Conservation (phyloP, 92 coral and sea anemone genomes). For the Siderastrea radians region DNA sequence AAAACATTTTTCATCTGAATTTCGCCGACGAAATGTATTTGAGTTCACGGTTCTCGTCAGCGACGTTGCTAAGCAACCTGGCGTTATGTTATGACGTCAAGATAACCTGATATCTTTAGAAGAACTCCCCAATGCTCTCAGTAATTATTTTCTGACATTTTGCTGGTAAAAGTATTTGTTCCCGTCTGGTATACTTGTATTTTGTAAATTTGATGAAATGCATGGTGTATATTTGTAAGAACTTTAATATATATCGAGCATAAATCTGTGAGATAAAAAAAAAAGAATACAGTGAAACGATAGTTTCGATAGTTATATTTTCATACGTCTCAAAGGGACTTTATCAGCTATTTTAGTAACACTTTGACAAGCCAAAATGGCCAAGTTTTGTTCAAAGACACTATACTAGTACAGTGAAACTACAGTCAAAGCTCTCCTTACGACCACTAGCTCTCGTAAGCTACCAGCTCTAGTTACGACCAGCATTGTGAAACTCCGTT, state of each 20-base stretch:
- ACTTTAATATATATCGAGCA: slow-evolving; percentile 4
- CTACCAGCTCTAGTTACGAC: no score
- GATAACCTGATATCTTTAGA: not conserved
- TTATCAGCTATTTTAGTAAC: no score
- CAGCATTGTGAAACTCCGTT: no score
- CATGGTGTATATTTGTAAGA: slow-evolving; percentile 2
- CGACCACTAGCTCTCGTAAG: not conserved
- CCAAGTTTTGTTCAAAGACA: no score
- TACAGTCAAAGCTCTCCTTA: no score
- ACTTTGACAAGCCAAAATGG: no score
- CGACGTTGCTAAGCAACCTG: not conserved
- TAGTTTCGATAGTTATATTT: not conserved
- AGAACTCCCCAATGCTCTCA: not conserved
- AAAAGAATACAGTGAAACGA: not conserved
- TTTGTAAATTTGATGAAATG: not conserved
- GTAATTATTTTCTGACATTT: not conserved
- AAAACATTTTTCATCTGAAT: not conserved
- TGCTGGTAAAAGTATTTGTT: not conserved
- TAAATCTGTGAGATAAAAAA: slow-evolving; percentile 21
- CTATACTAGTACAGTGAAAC: no score
- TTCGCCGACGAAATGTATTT: not conserved
- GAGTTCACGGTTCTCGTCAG: not conserved
- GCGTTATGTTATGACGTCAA: not conserved
- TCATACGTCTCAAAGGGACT: no score
- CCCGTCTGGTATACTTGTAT: not conserved